A percentile compares a stretch with the other conserved stretches of the same genome.
Conservation (phyloP, 2,888 invertebrate species). For the Eupeodes latifasciatus region DNA sequence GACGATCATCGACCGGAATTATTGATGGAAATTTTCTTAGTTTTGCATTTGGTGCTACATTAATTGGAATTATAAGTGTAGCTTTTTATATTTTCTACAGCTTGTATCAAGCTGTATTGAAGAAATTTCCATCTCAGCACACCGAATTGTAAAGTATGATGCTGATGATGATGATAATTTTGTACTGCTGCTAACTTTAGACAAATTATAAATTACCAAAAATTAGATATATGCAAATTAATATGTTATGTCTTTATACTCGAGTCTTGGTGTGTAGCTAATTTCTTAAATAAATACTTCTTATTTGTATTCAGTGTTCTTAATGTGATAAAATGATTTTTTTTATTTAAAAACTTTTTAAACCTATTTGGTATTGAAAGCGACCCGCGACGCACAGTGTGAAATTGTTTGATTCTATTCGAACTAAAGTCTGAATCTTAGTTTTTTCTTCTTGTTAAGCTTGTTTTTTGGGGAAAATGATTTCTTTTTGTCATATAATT, state of each 20-base stretch:
- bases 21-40: slow-evolving; percentile 92
- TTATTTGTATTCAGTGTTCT: no score
- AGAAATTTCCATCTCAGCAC: slow-evolving; percentile 92
- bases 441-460: no score
- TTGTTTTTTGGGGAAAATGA: no score
- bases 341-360: no score
- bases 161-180: background rate
- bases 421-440: no score
- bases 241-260: background rate
- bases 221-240: background rate
- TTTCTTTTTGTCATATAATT: no score
- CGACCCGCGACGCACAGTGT: no score
- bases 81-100: slow-evolving; percentile 94
- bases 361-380: no score
- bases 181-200: background rate
- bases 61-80: slow-evolving; percentile 91
- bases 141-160: slow-evolving; percentile 88
- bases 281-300: background rate
- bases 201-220: background rate
- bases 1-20: slow-evolving; percentile 85
- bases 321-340: no score
- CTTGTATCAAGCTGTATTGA: slow-evolving; percentile 91
- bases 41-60: slow-evolving; percentile 91
- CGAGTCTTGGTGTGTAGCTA: background rate
- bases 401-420: no score